A percentile compares a stretch with the other conserved stretches of the same genome.
These are phyloP conservation scores for Trachelus tabidus DNA, from an alignment of 2,888 invertebrate genomes.

Conservation along the genomic window DNA sequence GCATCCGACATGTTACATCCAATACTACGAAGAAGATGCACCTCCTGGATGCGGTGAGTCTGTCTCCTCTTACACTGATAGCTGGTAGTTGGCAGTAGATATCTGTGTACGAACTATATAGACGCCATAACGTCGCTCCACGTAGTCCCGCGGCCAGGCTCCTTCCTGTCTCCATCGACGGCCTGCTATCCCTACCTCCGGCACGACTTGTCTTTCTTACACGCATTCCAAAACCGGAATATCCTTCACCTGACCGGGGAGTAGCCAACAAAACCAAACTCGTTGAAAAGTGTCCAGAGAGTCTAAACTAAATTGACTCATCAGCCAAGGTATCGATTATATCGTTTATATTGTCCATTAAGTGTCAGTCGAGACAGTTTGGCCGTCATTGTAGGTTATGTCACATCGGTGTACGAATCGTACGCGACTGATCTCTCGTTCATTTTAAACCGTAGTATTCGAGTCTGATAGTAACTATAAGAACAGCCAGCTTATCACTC, in stretches of 20 bases:
- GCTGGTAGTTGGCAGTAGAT: background rate
- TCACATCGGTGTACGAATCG: background rate
- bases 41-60: background rate
- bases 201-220: slow-evolving; percentile 26
- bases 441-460: background rate
- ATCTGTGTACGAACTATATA: background rate
- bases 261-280: background rate
- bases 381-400: background rate
- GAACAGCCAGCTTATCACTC: slow-evolving; percentile 29
- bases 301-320: background rate
- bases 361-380: background rate
- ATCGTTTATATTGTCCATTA: background rate
- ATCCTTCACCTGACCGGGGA: slow-evolving; percentile 4
- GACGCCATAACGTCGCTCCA: slow-evolving; percentile 8
- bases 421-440: background rate
- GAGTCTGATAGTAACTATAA: background rate
- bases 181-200: slow-evolving; percentile 7
- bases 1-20: background rate
- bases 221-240: slow-evolving; percentile 22
- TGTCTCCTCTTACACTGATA: background rate
- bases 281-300: background rate
- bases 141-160: slow-evolving; percentile 25
- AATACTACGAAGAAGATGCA: background rate
- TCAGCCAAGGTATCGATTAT: background rate
- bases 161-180: slow-evolving; percentile 26